Percentiles rank a stretch among this genome's conserved stretches.
Conservation (phyloP, 2,797 vertebrate species). For the Epinephelus coioides region DNA sequence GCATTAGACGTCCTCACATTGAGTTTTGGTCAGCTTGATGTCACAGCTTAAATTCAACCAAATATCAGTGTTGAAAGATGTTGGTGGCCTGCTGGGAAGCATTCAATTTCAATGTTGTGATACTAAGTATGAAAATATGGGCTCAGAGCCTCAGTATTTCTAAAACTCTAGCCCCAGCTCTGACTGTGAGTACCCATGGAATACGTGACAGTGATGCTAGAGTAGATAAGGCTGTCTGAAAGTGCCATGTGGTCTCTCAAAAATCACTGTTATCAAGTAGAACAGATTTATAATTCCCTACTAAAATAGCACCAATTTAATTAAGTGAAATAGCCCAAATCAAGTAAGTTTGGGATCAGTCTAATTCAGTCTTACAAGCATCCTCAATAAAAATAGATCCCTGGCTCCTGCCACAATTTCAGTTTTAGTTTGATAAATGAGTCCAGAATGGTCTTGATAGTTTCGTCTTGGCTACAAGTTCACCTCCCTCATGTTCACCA, state of each 20-base stretch:
- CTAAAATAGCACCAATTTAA: not conserved
- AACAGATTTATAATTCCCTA: not conserved
- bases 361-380: not conserved
- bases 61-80: too few species aligned
- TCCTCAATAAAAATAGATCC: not conserved
- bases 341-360: not conserved
- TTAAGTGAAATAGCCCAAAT: not conserved
- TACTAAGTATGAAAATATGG: not conserved
- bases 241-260: not conserved
- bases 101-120: too few species aligned
- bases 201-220: not conserved
- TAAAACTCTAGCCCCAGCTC: not conserved
- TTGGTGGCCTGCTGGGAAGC: too few species aligned
- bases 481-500: conserved; percentile 8
- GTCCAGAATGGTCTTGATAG: not conserved
- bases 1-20: too few species aligned
- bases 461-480: not conserved
- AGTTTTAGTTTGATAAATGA: conserved; percentile 5
- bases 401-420: not conserved
- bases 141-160: not conserved
- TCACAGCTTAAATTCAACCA: too few species aligned
- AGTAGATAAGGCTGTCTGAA: not conserved
- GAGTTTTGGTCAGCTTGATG: too few species aligned
- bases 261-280: not conserved
- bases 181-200: not conserved